These are phyloP conservation scores for Girardia tigrina DNA, from an alignment of 2,888 invertebrate genomes.

Conservation along the genomic window DNA sequence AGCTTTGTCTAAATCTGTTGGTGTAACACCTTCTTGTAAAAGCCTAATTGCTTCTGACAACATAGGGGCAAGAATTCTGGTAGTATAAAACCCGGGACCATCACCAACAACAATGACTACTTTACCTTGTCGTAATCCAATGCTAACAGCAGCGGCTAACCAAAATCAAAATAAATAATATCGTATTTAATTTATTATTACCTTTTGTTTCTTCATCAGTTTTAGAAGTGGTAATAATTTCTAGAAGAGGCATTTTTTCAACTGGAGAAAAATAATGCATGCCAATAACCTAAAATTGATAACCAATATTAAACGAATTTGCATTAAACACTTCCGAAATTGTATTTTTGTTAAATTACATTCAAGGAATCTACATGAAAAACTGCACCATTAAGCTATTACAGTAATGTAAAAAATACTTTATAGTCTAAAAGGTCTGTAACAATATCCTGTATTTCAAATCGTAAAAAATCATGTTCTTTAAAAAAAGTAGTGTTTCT, in stretches of 20 bases:
- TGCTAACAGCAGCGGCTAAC: constrained; percentile 54
- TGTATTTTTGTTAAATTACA: no score
- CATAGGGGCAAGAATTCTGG: constrained; percentile 81
- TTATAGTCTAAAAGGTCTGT: no score
- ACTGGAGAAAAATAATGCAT: constrained; percentile 99
- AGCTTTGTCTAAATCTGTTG: constrained; percentile 71
- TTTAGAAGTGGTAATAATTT: constrained; percentile 88
- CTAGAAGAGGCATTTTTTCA: constrained; percentile 94
- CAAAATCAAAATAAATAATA: constrained; percentile 35
- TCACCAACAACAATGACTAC: constrained; percentile 92
- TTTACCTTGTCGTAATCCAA: constrained; percentile 89
- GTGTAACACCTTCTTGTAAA: constrained; percentile 73
- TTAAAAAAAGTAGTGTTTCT: no score
- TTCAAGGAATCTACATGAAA: no score
- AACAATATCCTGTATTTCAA: no score
- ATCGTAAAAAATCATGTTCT: no score
- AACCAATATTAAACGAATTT: no score
- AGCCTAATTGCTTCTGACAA: constrained; percentile 71
- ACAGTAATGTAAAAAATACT: no score
- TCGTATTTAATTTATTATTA: constrained; percentile 44
- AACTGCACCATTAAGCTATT: no score
- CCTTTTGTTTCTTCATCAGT: constrained; percentile 84
- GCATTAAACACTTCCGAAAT: no score
- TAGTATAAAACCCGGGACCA: constrained; percentile 97
- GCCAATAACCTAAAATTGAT: constrained; percentile 61